Base-by-base conservation (phyloP, 2,797 vertebrate species). In the Urophycis tenuis region DNA sequence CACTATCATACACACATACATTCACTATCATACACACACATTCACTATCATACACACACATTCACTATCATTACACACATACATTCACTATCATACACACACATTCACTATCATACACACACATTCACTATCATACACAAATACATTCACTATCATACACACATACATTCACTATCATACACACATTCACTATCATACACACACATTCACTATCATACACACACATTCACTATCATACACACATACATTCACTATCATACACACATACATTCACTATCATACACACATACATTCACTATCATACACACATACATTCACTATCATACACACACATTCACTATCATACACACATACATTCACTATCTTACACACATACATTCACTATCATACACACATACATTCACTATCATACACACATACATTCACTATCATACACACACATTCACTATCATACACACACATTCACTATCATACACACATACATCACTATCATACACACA, bases 141-240 rank as follows among this genome's bases (percentile, higher is more conserved):
- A n/a, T 19, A 75, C 30, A 79, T 41, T 80, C 39, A 29, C 34
- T 4, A 25, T 77, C 53, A 69, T 14, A 75, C 45, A 74, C 73
- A 53, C 31, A 33, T n/a, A n/a, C 45, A 60, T 30, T 15, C 49
- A 34, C 73, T 60, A 12, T 12, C 74, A 69, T 39, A 49, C 12
- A 64, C 29, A 45, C 33, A 33, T 73, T 69, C 74, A 74, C 71
- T 70, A 33, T 49, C 31, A 33, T 41, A 72, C 31, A 72, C 41
- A 35, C 11, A 67, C 30, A 64, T 25, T 34, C 25, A 70, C 64
- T 25, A 39, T 64, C 32, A 25, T 11, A 39, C n/a, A 31, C 11
- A 70, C 32, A 33, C 33, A 35, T n/a, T n/a, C n/a, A 3, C 34
- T 35, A 35, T 35, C 60, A 36, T 30, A 75, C 60, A 75, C 60